Evolutionary conservation across 2,888 invertebrate genomes (phyloP).

Genomic region (Baccha elongata): DNA sequence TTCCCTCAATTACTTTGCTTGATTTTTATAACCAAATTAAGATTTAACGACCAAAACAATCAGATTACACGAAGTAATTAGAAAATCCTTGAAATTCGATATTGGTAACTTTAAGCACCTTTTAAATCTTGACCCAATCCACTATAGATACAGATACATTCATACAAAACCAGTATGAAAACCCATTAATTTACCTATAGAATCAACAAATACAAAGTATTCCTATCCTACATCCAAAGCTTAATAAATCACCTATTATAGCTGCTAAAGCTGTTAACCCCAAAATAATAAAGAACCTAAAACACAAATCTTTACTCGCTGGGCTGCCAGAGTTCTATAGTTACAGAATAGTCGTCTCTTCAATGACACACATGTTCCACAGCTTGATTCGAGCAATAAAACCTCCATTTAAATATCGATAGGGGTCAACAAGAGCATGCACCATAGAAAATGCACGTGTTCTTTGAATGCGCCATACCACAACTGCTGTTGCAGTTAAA

Average conservation of each 20-base stretch:
- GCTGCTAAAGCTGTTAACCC: constrained; percentile 15
- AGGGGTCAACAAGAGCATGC: constrained; percentile 71
- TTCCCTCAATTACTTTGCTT: neutral
- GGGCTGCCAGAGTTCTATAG: neutral
- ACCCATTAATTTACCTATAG: constrained; percentile 33
- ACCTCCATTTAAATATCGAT: constrained; percentile 68
- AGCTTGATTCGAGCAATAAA: constrained; percentile 63
- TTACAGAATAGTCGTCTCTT: constrained; percentile 10
- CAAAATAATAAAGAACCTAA: constrained; percentile 6
- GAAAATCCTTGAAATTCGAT: constrained; percentile 57
- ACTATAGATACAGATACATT: constrained; percentile 10
- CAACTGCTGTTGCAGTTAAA: neutral
- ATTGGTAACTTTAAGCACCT: constrained; percentile 48
- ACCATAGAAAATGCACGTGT: constrained; percentile 71
- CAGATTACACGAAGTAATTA: constrained; percentile 44
- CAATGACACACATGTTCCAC: constrained; percentile 65
- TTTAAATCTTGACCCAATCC: constrained; percentile 51
- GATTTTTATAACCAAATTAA: neutral
- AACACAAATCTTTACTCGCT: constrained; percentile 3
- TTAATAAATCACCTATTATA: constrained; percentile 55
- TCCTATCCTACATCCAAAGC: neutral
- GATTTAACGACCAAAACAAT: constrained; percentile 26
- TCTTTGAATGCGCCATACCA: constrained; percentile 51
- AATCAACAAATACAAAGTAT: constrained; percentile 22
- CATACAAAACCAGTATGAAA: neutral